Evolutionary conservation across 2,888 invertebrate species (phyloP), one percentile per base, ranked within the genome.

Genomic region (Toxonevra muliebris): DNA sequence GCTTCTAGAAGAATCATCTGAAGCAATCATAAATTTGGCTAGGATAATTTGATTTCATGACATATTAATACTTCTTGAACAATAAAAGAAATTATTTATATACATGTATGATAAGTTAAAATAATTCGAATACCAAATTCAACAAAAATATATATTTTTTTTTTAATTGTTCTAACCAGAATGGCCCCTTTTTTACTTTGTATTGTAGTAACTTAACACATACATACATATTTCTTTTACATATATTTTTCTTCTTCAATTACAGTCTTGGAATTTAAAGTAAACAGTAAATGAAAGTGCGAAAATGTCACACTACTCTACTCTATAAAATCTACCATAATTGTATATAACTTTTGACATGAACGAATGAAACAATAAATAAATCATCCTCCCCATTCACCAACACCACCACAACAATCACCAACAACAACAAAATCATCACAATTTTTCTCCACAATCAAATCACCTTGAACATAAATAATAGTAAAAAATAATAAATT

Each of bases 241-340:
- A 69, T 71, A 43, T 68, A 67, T 62, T 67, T 69, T 69, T 69
- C 53, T 71, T 71, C 71, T 65, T 69, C 61, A 64, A 71, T 74
- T 74, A 65, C 75, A 76, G 75, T 75, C 75, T 76, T 71, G 75
- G 75, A 70, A 76, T 76, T 71, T 76, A 74, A 75, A 71, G 61
- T 65, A 66, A 69, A 69, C 53, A 20, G 59, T 41, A 52, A 30
- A 30, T 30, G 43, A 40, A 54, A 55, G 52, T 58, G 52, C 66
- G 66, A 66, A 10, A 65, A 59, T 59, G 52, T 55, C 41, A 65
- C 61, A 50, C 43, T 57, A 68, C 61, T 50, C 55, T 66, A 60
- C 63, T 40, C 59, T 42, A 41, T 59, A 54, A 19, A 50, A 69
- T 55, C 57, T 55, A 30, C 64, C 64, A 30, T 30, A 30, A 30